Evolutionary conservation across 92 coral and sea anemone species (phyloP).

Genomic region (Meandrina meandrites): DNA sequence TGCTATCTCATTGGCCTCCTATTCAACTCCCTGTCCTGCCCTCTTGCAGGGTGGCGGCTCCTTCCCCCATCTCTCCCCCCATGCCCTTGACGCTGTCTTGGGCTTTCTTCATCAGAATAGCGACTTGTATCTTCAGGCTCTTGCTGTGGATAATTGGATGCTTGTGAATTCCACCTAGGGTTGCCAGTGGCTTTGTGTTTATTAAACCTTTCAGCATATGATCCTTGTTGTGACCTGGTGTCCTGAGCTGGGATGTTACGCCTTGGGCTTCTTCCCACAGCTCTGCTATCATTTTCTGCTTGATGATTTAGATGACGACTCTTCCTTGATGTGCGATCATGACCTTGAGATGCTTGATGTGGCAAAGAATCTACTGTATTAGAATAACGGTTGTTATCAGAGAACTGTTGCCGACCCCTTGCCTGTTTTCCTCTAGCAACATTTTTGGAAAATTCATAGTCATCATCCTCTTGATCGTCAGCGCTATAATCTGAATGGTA

Average conservation of each 20-base stretch:
- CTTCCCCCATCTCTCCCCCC: conserved; percentile 12
- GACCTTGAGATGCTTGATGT: conserved; percentile 17
- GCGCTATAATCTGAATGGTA: conserved; percentile 32
- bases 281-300: conserved; percentile 4
- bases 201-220: conserved; percentile 33
- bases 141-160: conserved; percentile 3
- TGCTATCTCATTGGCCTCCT: conserved; percentile 30
- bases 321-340: conserved; percentile 3
- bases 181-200: conserved; percentile 22
- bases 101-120: conserved; percentile 27
- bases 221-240: conserved; percentile 38
- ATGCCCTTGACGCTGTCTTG: conserved; percentile 1
- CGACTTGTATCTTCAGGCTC: conserved; percentile 13
- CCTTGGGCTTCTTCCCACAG: conserved; percentile 16
- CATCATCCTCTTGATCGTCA: conserved; percentile 22
- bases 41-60: conserved; percentile 15
- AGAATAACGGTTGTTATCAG: conserved; percentile 15
- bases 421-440: conserved; percentile 10
- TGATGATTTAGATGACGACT: neutral
- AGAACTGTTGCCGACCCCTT: neutral
- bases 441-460: neutral
- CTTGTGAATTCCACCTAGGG: neutral
- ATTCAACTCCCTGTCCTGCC: conserved; percentile 11
- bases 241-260: conserved; percentile 5
- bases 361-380: neutral